Evolutionary conservation across 2,797 vertebrate species (phyloP).

Genomic region (Muscicapa striata): DNA sequence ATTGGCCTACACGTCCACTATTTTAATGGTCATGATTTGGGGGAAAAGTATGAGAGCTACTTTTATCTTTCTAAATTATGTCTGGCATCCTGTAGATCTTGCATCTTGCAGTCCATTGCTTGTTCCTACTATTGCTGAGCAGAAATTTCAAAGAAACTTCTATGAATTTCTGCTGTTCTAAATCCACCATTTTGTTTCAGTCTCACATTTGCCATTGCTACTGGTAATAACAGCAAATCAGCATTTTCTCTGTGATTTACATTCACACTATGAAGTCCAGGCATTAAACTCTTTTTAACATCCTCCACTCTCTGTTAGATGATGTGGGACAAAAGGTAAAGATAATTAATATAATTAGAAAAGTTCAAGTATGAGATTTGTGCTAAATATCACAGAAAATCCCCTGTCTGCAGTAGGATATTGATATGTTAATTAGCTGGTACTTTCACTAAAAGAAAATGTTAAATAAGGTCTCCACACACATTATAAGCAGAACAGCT

Average conservation of each 20-base stretch:
- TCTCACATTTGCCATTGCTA: background rate
- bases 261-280: background rate
- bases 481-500: background rate
- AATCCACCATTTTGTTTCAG: background rate
- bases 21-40: background rate
- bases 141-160: background rate
- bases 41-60: background rate
- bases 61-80: background rate
- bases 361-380: conserved; percentile 7
- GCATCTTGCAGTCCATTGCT: background rate
- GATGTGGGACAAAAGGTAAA: background rate
- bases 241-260: background rate
- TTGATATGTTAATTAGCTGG: conserved; percentile 16
- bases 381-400: conserved; percentile 24
- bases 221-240: background rate
- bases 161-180: background rate
- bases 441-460: conserved; percentile 1
- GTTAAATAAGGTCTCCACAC: background rate
- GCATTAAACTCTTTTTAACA: background rate
- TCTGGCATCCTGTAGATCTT: background rate
- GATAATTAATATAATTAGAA: conserved; percentile 37
- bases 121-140: background rate
- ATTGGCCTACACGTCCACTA: background rate
- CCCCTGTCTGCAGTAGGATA: background rate
- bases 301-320: background rate